These are phyloP conservation scores for Nicator chloris DNA, from an alignment of 2,113 vertebrate species.

Conservation along the genomic window DNA sequence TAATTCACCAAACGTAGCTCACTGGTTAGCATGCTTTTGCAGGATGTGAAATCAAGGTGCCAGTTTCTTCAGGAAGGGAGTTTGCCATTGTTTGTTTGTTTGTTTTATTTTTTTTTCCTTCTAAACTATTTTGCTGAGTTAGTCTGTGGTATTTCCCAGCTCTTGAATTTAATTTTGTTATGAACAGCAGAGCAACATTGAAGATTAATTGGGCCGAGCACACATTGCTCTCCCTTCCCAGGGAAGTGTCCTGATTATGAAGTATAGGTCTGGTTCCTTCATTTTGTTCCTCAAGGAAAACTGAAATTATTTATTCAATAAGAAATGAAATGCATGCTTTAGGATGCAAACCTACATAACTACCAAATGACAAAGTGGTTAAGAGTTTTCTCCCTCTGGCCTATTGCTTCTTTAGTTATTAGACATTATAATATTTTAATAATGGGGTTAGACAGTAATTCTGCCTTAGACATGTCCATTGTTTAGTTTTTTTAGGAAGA, in stretches of 20 bases:
- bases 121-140: background rate
- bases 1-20: background rate
- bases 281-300: background rate
- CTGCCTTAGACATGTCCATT: background rate
- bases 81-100: background rate
- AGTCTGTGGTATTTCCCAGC: background rate
- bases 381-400: background rate
- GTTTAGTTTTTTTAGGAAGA: background rate
- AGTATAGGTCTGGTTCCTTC: background rate
- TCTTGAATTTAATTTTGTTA: background rate
- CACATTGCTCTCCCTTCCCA: background rate
- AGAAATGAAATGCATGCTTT: background rate
- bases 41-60: background rate
- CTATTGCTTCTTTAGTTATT: background rate
- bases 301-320: conserved; percentile 22
- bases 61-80: background rate
- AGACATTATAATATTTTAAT: background rate
- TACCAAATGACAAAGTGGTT: background rate
- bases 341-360: background rate
- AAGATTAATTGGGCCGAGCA: background rate
- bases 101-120: background rate
- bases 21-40: background rate
- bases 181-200: background rate
- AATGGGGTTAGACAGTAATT: background rate
- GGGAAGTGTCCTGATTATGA: background rate